Conservation (phyloP, 2,888 invertebrate genomes). For the Aspidiotus destructor region DNA sequence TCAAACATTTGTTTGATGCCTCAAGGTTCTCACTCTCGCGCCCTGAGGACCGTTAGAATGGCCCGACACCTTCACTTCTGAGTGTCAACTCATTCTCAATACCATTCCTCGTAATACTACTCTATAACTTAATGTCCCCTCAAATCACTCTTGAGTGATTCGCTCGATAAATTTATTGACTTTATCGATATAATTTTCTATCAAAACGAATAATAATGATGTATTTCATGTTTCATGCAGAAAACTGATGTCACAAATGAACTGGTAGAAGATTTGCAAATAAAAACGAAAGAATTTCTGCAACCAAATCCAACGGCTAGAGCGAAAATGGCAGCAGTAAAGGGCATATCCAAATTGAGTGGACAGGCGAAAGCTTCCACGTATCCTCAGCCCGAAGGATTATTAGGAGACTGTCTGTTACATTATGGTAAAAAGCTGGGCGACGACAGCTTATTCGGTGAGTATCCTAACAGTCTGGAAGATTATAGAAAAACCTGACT, state of each 20-base stretch:
- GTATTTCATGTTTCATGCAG: conserved; percentile 45
- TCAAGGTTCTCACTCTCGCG: no score
- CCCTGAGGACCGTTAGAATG: no score
- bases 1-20: no score
- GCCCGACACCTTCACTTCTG: no score
- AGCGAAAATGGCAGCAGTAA: conserved; percentile 90
- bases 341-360: conserved; percentile 90
- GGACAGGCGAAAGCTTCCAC: conserved; percentile 94
- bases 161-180: not conserved
- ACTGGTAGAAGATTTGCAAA: conserved; percentile 89
- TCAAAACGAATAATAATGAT: no score
- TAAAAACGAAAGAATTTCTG: conserved; percentile 95
- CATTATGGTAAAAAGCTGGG: conserved; percentile 91
- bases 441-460: conserved; percentile 86
- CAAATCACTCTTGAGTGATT: no score
- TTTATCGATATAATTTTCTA: no score
- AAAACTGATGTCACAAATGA: conserved; percentile 98
- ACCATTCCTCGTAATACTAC: no score
- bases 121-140: no score
- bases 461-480: conserved; percentile 39
- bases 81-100: no score
- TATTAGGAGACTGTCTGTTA: conserved; percentile 92
- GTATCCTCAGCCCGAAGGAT: conserved; percentile 98
- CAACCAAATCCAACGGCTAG: conserved; percentile 97
- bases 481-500: no score